Percentiles rank a stretch among this genome's conserved stretches.
phyloP scores from a whole-genome alignment of 2,113 vertebrate genomes.

The Cryptotis parvus region DNA sequence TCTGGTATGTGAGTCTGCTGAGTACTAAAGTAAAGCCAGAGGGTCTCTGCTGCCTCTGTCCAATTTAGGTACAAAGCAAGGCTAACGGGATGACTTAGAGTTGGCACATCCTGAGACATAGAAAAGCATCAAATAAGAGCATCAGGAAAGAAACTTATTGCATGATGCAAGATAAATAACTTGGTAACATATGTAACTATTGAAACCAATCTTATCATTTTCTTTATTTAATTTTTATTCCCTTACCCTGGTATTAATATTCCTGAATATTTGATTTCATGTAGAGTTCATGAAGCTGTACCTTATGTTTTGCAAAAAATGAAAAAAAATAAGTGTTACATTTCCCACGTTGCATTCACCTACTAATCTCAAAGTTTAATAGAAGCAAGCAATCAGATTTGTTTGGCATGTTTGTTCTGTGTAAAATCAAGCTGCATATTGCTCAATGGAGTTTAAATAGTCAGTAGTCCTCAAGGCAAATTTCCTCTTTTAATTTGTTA shows the following conservation, averaged over 20 bases:
- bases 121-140: conserved; percentile 13
- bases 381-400: conserved; percentile 74
- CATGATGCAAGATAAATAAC: conserved; percentile 19
- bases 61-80: neutral
- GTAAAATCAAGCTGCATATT: conserved; percentile 60
- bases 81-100: neutral
- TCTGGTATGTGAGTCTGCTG: neutral
- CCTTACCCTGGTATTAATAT: conserved; percentile 34
- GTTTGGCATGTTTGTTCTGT: conserved; percentile 74
- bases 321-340: conserved; percentile 61
- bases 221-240: conserved; percentile 61
- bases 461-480: conserved; percentile 63
- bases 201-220: no score
- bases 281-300: conserved; percentile 60
- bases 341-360: conserved; percentile 53
- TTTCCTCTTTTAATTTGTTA: conserved; percentile 64
- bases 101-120: neutral
- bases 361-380: conserved; percentile 77
- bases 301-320: conserved; percentile 69
- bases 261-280: conserved; percentile 64
- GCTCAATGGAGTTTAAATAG: conserved; percentile 70
- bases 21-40: neutral
- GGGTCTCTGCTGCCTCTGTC: neutral
- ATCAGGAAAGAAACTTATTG: neutral
- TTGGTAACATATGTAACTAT: neutral